phyloP scores from a whole-genome alignment of 1,140 invertebrate genomes.

The Tetragnatha versicolor region DNA sequence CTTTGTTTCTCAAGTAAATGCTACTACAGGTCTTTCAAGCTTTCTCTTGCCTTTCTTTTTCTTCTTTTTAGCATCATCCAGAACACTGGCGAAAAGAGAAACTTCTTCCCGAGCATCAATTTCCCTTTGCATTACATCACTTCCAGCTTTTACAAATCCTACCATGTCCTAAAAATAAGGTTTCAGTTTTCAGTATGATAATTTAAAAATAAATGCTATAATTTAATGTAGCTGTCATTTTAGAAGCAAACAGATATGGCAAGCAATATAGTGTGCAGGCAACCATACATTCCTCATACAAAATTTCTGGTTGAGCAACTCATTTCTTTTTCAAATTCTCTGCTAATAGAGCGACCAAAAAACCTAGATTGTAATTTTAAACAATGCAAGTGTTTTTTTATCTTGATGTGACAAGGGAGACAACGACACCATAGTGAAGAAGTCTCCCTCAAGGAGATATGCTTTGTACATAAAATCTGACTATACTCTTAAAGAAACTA shows the following conservation, averaged over 20 bases:
- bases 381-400: too few relatives aligned
- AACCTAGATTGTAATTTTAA: too few relatives aligned
- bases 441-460: background rate
- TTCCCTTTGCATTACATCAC: constrained; percentile 77
- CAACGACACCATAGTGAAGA: background rate
- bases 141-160: constrained; percentile 86
- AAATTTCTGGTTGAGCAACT: too few relatives aligned
- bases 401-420: too few relatives aligned
- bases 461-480: background rate
- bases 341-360: too few relatives aligned
- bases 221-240: too few relatives aligned
- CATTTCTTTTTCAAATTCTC: too few relatives aligned
- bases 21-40: constrained; percentile 8
- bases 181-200: too few relatives aligned
- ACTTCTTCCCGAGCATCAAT: constrained; percentile 83
- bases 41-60: constrained; percentile 13
- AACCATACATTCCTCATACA: too few relatives aligned
- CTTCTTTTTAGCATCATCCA: constrained; percentile 57
- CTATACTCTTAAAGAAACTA: background rate
- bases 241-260: too few relatives aligned
- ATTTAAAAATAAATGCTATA: too few relatives aligned
- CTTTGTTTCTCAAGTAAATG: background rate
- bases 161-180: constrained; percentile 75
- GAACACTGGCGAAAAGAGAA: constrained; percentile 83
- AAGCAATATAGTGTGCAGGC: too few relatives aligned